phyloP scores from a whole-genome alignment of 2,113 vertebrate species.

The Hypomesus transpacificus region DNA sequence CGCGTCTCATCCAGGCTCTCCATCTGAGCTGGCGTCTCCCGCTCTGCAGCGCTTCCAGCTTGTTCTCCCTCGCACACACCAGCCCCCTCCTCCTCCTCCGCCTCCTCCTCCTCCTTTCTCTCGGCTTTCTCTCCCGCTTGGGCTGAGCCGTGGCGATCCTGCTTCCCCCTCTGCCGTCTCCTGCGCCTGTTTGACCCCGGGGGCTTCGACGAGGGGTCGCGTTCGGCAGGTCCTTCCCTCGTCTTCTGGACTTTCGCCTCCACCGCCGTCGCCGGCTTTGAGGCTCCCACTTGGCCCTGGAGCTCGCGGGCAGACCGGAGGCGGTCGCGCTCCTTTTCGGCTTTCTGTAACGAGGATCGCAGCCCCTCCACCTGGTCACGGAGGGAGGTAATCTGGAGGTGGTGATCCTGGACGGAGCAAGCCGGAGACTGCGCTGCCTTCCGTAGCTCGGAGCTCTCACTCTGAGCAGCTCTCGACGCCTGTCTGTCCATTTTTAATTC shows the following conservation, averaged over 20 bases:
- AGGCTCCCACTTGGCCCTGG: conserved; percentile 43
- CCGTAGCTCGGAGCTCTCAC: conserved; percentile 28
- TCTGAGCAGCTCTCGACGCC: conserved; percentile 20
- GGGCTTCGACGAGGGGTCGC: conserved; percentile 28
- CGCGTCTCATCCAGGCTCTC: conserved; percentile 56
- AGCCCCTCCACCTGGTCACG: conserved; percentile 52
- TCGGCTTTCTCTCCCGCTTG: conserved; percentile 55
- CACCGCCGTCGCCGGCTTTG: conserved; percentile 39
- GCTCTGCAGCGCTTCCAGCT: conserved; percentile 58
- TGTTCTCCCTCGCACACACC: conserved; percentile 46
- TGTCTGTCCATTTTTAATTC: not conserved
- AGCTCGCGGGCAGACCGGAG: conserved; percentile 40
- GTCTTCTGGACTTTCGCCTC: conserved; percentile 33
- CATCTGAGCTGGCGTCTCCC: conserved; percentile 53
- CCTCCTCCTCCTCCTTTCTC: conserved; percentile 50
- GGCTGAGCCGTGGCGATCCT: conserved; percentile 48
- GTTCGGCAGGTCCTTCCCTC: conserved; percentile 55
- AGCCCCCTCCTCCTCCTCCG: conserved; percentile 32
- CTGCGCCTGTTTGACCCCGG: conserved; percentile 66
- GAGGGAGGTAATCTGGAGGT: conserved; percentile 55
- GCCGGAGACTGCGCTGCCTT: conserved; percentile 30
- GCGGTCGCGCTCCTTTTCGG: conserved; percentile 52
- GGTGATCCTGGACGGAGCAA: conserved; percentile 52
- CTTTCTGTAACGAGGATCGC: conserved; percentile 49
- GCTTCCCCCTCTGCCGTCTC: conserved; percentile 76